Evolutionary conservation across 1,140 invertebrate genomes (phyloP).

Genomic region (Lordiphosa collinella): DNA sequence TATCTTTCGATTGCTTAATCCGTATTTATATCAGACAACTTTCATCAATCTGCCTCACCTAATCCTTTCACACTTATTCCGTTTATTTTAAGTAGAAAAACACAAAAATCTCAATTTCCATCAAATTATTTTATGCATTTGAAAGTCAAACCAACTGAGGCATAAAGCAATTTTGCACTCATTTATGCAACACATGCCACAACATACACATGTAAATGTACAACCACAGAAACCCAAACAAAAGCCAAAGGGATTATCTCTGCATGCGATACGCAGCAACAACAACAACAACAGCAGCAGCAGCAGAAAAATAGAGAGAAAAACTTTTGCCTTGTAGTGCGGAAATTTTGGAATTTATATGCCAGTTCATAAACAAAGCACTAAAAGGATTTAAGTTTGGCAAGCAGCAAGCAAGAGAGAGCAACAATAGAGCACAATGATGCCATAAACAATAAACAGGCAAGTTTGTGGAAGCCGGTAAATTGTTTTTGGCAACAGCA

Average conservation of each 20-base stretch:
- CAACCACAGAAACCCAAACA: conserved; percentile 6
- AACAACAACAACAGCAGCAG: conserved; percentile 5
- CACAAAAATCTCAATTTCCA: not conserved
- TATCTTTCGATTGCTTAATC: too few species aligned
- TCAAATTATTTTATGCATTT: conserved; percentile 22
- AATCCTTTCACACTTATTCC: too few species aligned
- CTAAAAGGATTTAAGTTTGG: conserved; percentile 77
- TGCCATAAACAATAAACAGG: conserved; percentile 79
- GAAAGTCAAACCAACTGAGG: conserved; percentile 14
- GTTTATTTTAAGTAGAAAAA: too few species aligned
- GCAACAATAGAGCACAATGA: conserved; percentile 71
- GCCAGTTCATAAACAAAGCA: conserved; percentile 73
- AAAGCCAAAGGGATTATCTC: conserved; percentile 45
- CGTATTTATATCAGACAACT: too few species aligned
- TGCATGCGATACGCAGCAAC: conserved; percentile 16
- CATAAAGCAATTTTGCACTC: conserved; percentile 37
- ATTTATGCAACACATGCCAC: conserved; percentile 60
- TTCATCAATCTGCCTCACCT: too few species aligned
- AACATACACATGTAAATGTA: not conserved
- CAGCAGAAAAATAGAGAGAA: not conserved
- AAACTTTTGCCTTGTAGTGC: conserved; percentile 40
- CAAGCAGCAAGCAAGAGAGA: conserved; percentile 12
- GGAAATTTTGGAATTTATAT: conserved; percentile 66
- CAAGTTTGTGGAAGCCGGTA: conserved; percentile 66
- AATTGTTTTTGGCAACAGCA: conserved; percentile 59